These are phyloP conservation scores for Oligia strigilis DNA, from an alignment of 2,888 invertebrate species.

Conservation along the genomic window DNA sequence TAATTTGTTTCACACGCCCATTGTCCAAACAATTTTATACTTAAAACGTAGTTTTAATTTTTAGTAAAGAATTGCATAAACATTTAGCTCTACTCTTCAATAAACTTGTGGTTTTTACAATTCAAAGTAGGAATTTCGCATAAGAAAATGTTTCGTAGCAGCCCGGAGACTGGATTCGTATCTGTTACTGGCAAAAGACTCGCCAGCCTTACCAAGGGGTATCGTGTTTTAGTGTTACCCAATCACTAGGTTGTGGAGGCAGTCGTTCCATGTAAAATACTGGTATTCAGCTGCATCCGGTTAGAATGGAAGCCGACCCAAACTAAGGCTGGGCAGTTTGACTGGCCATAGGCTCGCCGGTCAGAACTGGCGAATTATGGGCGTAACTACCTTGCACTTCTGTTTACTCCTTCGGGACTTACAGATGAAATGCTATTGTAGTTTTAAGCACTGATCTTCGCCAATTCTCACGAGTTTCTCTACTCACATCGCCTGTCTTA, in stretches of 20 bases:
- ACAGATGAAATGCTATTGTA: background rate
- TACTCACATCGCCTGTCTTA: constrained; percentile 47
- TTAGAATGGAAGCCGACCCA: background rate
- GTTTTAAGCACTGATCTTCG: constrained; percentile 29
- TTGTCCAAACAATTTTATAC: constrained; percentile 2
- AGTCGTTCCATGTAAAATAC: background rate
- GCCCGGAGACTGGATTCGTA: background rate
- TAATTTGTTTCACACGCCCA: constrained; percentile 48
- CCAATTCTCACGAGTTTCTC: constrained; percentile 63
- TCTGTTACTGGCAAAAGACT: background rate
- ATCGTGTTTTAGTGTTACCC: too few species aligned
- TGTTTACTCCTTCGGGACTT: background rate
- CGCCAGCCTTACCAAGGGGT: background rate
- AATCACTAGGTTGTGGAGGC: background rate
- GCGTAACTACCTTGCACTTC: too few species aligned
- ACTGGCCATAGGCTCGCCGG: too few species aligned
- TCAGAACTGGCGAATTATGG: background rate
- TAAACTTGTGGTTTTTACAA: background rate
- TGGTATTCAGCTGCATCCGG: background rate
- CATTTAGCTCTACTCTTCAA: background rate
- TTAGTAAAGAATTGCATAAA: constrained; percentile 4
- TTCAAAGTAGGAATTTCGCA: background rate
- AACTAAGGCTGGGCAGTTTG: background rate
- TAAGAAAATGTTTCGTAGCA: background rate
- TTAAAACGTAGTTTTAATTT: constrained; percentile 17